Evolutionary conservation across 2,113 vertebrate genomes (phyloP).

Genomic region (Hippolais icterina): DNA sequence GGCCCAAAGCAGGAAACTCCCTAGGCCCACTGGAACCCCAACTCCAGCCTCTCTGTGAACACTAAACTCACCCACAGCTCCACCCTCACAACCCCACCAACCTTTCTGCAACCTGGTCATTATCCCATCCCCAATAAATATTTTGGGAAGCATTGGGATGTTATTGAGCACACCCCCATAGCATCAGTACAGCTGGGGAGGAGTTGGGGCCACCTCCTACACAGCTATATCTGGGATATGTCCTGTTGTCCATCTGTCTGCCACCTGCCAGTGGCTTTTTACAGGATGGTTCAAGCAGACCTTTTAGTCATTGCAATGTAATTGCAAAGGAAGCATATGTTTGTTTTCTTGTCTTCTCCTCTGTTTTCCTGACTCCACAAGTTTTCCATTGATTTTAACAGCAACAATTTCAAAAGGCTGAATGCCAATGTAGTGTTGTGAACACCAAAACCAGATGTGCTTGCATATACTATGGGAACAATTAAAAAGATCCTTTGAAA

Average conservation of each 20-base stretch:
- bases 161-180: accelerated
- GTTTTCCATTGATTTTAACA: conserved; percentile 27
- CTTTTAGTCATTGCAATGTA: neutral
- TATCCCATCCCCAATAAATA: neutral
- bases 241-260: neutral
- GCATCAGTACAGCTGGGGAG: neutral
- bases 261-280: neutral
- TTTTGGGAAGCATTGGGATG: neutral
- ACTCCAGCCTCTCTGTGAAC: neutral
- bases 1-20: neutral
- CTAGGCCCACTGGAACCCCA: neutral
- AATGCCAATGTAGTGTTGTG: neutral
- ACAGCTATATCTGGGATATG: neutral
- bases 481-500: conserved; percentile 33
- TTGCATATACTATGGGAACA: neutral
- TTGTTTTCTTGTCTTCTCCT: conserved; percentile 39
- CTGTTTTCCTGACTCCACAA: conserved; percentile 8
- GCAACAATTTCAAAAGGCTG: conserved; percentile 16
- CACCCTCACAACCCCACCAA: neutral
- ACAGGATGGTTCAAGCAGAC: neutral
- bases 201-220: neutral
- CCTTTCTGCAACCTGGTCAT: accelerated
- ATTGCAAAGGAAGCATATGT: neutral
- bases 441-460: conserved; percentile 49
- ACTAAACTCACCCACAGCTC: neutral